Evolutionary conservation across 2,888 invertebrate species (phyloP), one percentile per base, ranked within the genome.

Genomic region (Phengaris alcon): DNA sequence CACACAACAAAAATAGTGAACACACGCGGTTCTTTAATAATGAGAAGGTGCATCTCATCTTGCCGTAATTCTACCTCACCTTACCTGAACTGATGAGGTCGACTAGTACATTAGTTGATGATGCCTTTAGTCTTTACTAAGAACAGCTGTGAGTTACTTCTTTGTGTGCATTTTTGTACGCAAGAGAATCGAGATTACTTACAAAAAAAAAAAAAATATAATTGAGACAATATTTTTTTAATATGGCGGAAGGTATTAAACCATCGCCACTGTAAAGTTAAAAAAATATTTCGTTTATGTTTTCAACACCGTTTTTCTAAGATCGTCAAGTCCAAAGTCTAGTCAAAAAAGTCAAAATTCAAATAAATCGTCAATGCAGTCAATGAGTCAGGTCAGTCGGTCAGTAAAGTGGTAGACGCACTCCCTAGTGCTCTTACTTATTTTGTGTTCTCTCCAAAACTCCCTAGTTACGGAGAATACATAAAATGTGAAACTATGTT

Each of bases 21-120:
- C 82, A 81, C 84, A 84, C 83, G 80, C 35, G 35, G 35, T 83
- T 85, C 88, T 88, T 88, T 88, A 86, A 89, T 88, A 88, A 90
- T 70, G 70, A 70, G 70, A 51, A 70, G 70, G 84, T 84, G 83
- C 86, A 85, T 87, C 85, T 85, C 87, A 87, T 87, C 87, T 90
- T 87, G 86, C 85, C 82, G 81, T 90, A 88, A 90, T 88, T 83
- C 82, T 81, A 44, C 64, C 64, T 64, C 22, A 35, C 64, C 64
- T 64, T 77, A 79, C 75, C 75, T 83, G 77, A 80, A 83, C 80
- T 86, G 86, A 87, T 86, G 88, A 88, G 86, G 87, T 86, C 87
- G 86, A 85, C 82, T 85, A 89, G 88, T 90, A 90, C 90, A 90
- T 91, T 90, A 90, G 88, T 87, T 90, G 90, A 91, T 90, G 90